Evolutionary conservation across 2,888 invertebrate genomes (phyloP), one percentile per base, ranked within the genome.

Genomic region (Archaeoteleia sp.): DNA sequence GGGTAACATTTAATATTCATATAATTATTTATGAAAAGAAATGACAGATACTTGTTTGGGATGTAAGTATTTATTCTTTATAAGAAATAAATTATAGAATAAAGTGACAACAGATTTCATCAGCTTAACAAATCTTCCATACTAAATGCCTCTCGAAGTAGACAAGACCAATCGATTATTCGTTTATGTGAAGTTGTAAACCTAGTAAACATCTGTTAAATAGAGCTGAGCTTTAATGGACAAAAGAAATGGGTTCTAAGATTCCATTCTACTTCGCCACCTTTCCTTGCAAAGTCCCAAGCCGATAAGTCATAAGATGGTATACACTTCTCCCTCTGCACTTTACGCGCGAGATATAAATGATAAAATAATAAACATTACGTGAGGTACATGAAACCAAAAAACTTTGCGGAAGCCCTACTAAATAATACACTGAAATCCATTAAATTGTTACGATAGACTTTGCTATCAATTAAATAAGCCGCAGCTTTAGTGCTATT

Each of bases 331-430:
- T n/a, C n/a, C n/a, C n/a, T n/a, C n/a, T n/a, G n/a, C n/a, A n/a
- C n/a, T n/a, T n/a, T n/a, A n/a, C n/a, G n/a, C n/a, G n/a, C n/a
- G 23, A 13, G 23, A 43, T 14, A 29, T 23, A 55, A 15, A 12
- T 5, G n/a, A 29, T 17, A 53, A 40, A 43, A 55, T 57, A 57
- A 57, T 57, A 65, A 65, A 65, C 51, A 65, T 65, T 39, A 63
- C 63, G 49, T 51, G 55, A 55, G 20, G 37, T 45, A 51, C 20
- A 23, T 17, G 63, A 63, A 63, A 63, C 63, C 63, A 57, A 51
- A 49, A 63, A 63, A 63, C 48, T 63, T n/a, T n/a, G n/a, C n/a
- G 63, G 55, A 63, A 63, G 55, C 63, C 63, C 2, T 48, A 43
- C 42, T 15, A 6, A 48, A 43, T 55, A 48, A 49, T 27, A 39